Percentiles rank a stretch among this genome's conserved stretches.
phyloP scores from a whole-genome alignment of 1,140 invertebrate genomes.

The Atopsyche davidsoni region DNA sequence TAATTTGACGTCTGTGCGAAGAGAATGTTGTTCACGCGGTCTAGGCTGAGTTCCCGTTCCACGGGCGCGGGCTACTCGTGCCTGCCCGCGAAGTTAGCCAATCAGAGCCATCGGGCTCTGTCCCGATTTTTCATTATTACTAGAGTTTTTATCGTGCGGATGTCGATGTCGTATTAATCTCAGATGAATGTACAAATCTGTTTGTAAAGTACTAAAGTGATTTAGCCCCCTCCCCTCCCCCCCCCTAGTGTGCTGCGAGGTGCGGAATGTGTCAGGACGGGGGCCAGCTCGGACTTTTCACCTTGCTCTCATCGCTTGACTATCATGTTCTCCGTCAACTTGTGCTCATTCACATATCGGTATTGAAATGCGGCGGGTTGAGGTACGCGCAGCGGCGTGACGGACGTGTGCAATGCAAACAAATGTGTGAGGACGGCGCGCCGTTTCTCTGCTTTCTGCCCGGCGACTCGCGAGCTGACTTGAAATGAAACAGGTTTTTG shows the following conservation, averaged over 20 bases:
- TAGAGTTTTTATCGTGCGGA: too few species aligned
- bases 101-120: slow-evolving; percentile 3
- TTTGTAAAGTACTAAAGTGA: too few species aligned
- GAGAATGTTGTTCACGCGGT: too few species aligned
- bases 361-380: slow-evolving; percentile 3
- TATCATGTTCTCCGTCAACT: slow-evolving; percentile 45
- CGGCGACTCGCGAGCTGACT: slow-evolving; percentile 28
- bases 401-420: slow-evolving; percentile 41
- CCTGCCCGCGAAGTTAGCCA: too few species aligned
- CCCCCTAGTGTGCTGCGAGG: too few species aligned
- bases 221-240: too few species aligned
- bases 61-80: too few species aligned
- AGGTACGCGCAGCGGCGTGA: slow-evolving; percentile 8
- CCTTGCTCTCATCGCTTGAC: slow-evolving; percentile 45
- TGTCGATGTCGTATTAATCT: too few species aligned
- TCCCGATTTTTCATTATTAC: slow-evolving; percentile 1
- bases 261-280: slow-evolving; percentile 15
- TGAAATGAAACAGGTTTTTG: slow-evolving; percentile 3
- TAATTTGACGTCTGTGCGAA: slow-evolving; percentile 20
- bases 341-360: slow-evolving; percentile 25
- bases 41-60: too few species aligned
- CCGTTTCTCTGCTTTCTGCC: slow-evolving; percentile 28
- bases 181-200: too few species aligned
- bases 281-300: slow-evolving; percentile 40
- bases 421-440: slow-evolving; percentile 52